Evolutionary conservation across 2,113 vertebrate species (phyloP), one percentile per base, ranked within the genome.

Genomic region (Oreochromis niloticus): DNA sequence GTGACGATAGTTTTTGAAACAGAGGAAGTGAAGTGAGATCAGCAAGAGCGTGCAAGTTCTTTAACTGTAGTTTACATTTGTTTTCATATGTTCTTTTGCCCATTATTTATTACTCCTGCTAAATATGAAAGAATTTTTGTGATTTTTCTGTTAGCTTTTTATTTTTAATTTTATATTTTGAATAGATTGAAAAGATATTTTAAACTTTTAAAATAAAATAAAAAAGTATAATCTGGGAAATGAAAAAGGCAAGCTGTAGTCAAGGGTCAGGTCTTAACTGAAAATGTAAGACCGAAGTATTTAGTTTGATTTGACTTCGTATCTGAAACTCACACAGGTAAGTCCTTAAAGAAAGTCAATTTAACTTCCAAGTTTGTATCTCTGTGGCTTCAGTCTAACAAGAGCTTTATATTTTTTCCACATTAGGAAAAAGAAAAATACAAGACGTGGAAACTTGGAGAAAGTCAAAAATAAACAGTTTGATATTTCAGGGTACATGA

Each of bases 21-120:
- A 80, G 81, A 91, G 86, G 91, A 92, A 85, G 66, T 82, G 52
- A 85, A 87, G 56, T 5, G 85, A 86, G 61, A 82, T 89, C 92
- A 86, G 71, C 61, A 56, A 32, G 27, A 57, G 50, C 3, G 48
- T n/a, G 39, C 56, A 73, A 48, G 22, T 30, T 46, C 50, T 68
- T 27, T 24, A 41, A 41, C 13, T 80, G 39, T 32, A 32, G 57
- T 4, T 48, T 8, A 27, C 32, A 66, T 19, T 41, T 73, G 0
- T 48, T 59, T 75, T 73, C 7, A 43, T 10, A 3, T 41, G 22
- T 27, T 16, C 8, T 54, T 80, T 78, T 50, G 1, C 73, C 17
- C 27, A n/a, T 52, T 52, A 78, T 52, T 78, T 52, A 79, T 61
- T 61, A 30, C 41, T 50, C 3, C 17, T 32, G n/a, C 7, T 34